Conservation (phyloP, 2,888 invertebrate species). For the Trachelus iudaicus region DNA sequence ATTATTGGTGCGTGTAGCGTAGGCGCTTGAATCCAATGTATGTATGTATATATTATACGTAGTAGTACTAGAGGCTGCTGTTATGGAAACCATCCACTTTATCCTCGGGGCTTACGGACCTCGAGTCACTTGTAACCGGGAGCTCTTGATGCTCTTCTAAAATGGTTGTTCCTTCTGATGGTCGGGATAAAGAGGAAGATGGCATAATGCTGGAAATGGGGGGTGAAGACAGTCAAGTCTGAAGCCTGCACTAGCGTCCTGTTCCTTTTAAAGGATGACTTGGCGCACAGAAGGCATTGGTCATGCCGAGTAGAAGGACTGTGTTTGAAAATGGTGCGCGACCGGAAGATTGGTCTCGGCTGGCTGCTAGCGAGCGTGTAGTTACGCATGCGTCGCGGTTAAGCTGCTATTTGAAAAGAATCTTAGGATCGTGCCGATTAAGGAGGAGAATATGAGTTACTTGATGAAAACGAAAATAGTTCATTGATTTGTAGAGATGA, state of each 20-base stretch:
- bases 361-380: not conserved
- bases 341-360: not conserved
- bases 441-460: not conserved
- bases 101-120: conserved; percentile 22
- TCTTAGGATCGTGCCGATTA: not conserved
- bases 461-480: not conserved
- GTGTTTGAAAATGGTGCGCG: not conserved
- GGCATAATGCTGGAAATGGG: not conserved
- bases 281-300: not conserved
- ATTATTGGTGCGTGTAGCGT: not conserved
- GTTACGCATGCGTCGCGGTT: not conserved
- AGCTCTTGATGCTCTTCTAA: not conserved
- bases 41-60: conserved; percentile 12
- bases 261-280: not conserved
- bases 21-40: not conserved
- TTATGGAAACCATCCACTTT: conserved; percentile 38
- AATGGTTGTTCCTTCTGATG: not conserved
- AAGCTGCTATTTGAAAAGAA: not conserved
- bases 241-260: not conserved
- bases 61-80: conserved; percentile 32
- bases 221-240: not conserved
- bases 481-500: not conserved
- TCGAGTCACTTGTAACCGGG: not conserved
- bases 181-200: not conserved
- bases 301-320: not conserved